Evolutionary conservation across 2,113 vertebrate genomes (phyloP), one percentile per base, ranked within the genome.

Genomic region (Paraplagusia blochii): DNA sequence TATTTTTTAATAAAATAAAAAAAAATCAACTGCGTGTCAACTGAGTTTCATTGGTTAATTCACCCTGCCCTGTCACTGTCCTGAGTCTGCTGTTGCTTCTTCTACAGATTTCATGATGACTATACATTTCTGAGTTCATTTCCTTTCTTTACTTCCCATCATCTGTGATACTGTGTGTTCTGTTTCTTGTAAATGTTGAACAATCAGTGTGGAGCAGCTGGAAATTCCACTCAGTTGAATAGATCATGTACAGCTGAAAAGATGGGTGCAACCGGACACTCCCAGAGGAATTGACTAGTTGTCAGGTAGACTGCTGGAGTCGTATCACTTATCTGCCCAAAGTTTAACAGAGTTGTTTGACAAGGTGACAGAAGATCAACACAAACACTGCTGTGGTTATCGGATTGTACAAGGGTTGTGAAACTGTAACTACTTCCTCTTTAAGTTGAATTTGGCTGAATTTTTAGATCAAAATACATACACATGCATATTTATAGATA

Each of bases 1-100:
- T 76, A 74, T 88, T 87, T 87, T 88, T 53, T 88, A 85, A 83
- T 85, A 88, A 87, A 83, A 86, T 53, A 44, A 48, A 55, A 63
- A 58, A 52, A 49, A 52, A 19, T 46, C 4, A 52, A 52, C 8
- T n/a, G 19, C 36, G 18, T 49, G n/a, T n/a, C n/a, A n/a, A 5
- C 11, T 67, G 68, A 73, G 36, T 5, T 43, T 35, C 59, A 9
- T 44, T 29, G n/a, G 12, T 11, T 13, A 53, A 48, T 1, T 17
- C 11, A 16, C 2, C 9, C 42, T 45, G 18, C 9, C 13, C 4
- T 45, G 22, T 40, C 12, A 40, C 13, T 11, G 8, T 38, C 36
- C 10, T 49, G 1, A 22, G 7, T 36, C n/a, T 0, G 9, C 46
- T 8, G 14, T 50, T 29, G 11, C 8, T 16, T 2, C 4, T 42